Evolutionary conservation across 2,888 invertebrate genomes (phyloP), one percentile per base, ranked within the genome.

Genomic region (Eupithecia subumbrata): DNA sequence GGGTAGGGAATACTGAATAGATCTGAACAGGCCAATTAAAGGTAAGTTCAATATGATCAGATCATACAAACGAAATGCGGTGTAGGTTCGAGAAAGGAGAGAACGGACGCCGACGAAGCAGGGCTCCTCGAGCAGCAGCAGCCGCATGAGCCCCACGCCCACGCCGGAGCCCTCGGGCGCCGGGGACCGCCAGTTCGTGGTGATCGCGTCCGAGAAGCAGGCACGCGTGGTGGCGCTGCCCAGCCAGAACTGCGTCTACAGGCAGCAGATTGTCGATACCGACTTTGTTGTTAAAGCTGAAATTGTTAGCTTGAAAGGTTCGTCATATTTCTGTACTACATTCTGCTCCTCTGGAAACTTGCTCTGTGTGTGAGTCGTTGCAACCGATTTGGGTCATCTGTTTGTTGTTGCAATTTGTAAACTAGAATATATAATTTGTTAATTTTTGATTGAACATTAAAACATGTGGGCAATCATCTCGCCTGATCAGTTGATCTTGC

Each of bases 251-350:
- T 98, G 98, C 95, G 97, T 98, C 84, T 98, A 98, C 95, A 96
- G 98, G 85, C 97, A 98, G 91, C 98, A 98, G 94, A 96, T 99
- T 84, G 98, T 98, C 80, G 99, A 99, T 88, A 96, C 97, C 14
- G 98, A 98, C 92, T 98, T 98, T 92, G 98, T 99, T 79, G 98
- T 99, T 82, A 98, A 98, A 94, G 98, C 99, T 77, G 98, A 99
- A 95, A 97, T 98, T 86, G 97, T 98, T 86, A 97, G 97, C 86
- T 95, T 99, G 88, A 98, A 97, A 97, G 98, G 98, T 98, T 78
- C 82, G 70, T 48, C n/a, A n/a, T 8, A 48, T 8, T 7, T 48
- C 18, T n/a, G 48, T n/a, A 8, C 1, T 18, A n/a, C 8, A 8
- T 48, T n/a, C n/a, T 48, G 48, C n/a, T 48, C 48, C 8, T 48